These are phyloP conservation scores for Lycocorax pyrrhopterus DNA, from an alignment of 2,113 vertebrate species.

Conservation along the genomic window DNA sequence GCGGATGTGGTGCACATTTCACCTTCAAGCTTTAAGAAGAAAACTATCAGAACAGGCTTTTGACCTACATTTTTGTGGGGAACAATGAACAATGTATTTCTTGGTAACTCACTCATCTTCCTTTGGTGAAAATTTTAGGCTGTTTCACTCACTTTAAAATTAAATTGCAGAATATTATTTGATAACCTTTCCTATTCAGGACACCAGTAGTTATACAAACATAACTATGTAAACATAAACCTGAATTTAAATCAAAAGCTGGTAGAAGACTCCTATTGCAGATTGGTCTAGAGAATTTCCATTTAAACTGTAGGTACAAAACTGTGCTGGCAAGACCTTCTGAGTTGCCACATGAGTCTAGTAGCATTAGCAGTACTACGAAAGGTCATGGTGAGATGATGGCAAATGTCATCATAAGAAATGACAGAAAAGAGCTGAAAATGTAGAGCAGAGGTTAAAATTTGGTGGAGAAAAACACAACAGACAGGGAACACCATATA, in stretches of 20 bases:
- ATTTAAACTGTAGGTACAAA: neutral
- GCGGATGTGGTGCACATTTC: neutral
- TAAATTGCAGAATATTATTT: neutral
- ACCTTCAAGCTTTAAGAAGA: neutral
- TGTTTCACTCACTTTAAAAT: neutral
- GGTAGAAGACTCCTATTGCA: neutral
- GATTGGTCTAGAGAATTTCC: neutral
- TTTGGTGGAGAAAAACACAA: neutral
- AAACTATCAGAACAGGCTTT: neutral
- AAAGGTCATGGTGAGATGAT: neutral
- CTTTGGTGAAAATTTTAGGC: neutral
- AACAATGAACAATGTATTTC: neutral
- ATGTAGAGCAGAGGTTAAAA: accelerated
- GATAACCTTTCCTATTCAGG: neutral
- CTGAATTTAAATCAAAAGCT: neutral
- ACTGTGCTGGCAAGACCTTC: neutral
- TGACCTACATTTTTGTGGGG: neutral
- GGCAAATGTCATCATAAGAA: neutral
- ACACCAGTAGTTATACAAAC: neutral
- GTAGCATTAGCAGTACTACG: neutral
- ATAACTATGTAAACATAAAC: neutral
- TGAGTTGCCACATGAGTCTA: neutral
- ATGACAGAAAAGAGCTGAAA: neutral
- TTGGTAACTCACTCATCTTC: neutral
- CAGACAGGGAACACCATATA: neutral